phyloP scores from a whole-genome alignment of 2,888 invertebrate genomes.

The Salticus scenicus region DNA sequence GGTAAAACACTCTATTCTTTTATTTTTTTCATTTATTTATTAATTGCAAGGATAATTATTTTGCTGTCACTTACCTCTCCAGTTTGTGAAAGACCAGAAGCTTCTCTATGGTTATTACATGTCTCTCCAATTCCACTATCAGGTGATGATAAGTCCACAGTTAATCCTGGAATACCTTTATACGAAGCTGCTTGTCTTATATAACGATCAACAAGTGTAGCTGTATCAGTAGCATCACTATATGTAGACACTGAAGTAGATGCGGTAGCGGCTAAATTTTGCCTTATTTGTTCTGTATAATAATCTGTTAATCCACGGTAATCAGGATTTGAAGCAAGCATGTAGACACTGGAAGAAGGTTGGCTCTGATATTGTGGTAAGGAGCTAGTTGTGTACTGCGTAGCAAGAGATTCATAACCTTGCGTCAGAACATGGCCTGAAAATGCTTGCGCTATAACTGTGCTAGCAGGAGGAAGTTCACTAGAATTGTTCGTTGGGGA shows the following conservation, averaged over 20 bases:
- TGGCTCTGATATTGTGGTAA: slow-evolving; percentile 32
- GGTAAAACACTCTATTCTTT: too few species aligned
- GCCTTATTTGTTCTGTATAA: slow-evolving; percentile 40
- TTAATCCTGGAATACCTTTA: slow-evolving; percentile 78
- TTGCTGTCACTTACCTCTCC: slow-evolving; percentile 48
- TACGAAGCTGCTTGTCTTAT: slow-evolving; percentile 64
- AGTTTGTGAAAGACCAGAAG: slow-evolving; percentile 79
- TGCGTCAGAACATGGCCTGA: slow-evolving; percentile 47
- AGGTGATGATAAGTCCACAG: slow-evolving; percentile 94
- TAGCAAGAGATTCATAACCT: slow-evolving; percentile 32
- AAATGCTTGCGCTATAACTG: slow-evolving; percentile 46
- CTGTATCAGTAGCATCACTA: slow-evolving; percentile 54
- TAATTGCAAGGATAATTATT: too few species aligned
- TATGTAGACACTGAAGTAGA: slow-evolving; percentile 43
- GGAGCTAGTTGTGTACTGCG: slow-evolving; percentile 35
- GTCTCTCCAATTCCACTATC: slow-evolving; percentile 97
- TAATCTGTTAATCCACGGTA: slow-evolving; percentile 45
- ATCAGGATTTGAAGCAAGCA: slow-evolving; percentile 39
- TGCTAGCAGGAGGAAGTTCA: slow-evolving; percentile 51
- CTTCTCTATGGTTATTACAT: slow-evolving; percentile 92
- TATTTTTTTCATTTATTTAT: too few species aligned
- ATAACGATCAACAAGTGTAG: slow-evolving; percentile 71
- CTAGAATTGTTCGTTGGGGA: slow-evolving; percentile 20
- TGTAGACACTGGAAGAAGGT: slow-evolving; percentile 24
- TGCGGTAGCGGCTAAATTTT: slow-evolving; percentile 22